Conservation (phyloP, 2,888 invertebrate genomes). For the Uloborus plumipes region DNA sequence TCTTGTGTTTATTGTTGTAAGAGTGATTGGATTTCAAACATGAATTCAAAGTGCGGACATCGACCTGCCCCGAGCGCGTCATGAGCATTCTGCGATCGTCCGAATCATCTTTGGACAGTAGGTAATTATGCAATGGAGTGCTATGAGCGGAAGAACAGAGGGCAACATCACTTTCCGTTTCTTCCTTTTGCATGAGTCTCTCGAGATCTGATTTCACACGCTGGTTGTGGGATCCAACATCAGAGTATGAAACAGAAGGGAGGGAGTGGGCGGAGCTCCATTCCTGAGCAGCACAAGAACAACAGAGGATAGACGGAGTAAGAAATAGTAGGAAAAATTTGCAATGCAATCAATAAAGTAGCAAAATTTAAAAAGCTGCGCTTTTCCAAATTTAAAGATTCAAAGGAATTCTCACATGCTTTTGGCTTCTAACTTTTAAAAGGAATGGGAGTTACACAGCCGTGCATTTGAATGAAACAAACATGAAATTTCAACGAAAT, state of each 20-base stretch:
- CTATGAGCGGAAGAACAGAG: slow-evolving; percentile 58
- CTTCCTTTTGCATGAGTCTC: slow-evolving; percentile 37
- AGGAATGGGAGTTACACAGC: no score
- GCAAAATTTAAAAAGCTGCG: slow-evolving; percentile 21
- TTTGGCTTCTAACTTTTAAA: no score
- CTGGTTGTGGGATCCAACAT: slow-evolving; percentile 17
- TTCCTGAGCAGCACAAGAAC: slow-evolving; percentile 64
- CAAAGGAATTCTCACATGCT: no score
- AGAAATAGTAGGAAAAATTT: slow-evolving; percentile 33
- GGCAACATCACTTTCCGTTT: slow-evolving; percentile 55
- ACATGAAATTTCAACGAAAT: no score
- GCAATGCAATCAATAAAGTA: slow-evolving; percentile 13
- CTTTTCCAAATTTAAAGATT: neutral
- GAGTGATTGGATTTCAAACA: slow-evolving; percentile 49
- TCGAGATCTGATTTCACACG: slow-evolving; percentile 45
- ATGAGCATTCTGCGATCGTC: slow-evolving; percentile 45
- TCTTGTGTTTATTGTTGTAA: slow-evolving; percentile 28
- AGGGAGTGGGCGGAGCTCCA: slow-evolving; percentile 60
- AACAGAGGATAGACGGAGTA: slow-evolving; percentile 38
- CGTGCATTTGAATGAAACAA: no score
- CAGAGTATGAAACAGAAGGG: slow-evolving; percentile 49
- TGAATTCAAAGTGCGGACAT: slow-evolving; percentile 41
- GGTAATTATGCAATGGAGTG: slow-evolving; percentile 50
- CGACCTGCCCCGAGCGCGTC: slow-evolving; percentile 13
- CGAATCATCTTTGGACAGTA: slow-evolving; percentile 31